phyloP scores from a whole-genome alignment of 2,797 vertebrate genomes.

The Iguana delicatissima region DNA sequence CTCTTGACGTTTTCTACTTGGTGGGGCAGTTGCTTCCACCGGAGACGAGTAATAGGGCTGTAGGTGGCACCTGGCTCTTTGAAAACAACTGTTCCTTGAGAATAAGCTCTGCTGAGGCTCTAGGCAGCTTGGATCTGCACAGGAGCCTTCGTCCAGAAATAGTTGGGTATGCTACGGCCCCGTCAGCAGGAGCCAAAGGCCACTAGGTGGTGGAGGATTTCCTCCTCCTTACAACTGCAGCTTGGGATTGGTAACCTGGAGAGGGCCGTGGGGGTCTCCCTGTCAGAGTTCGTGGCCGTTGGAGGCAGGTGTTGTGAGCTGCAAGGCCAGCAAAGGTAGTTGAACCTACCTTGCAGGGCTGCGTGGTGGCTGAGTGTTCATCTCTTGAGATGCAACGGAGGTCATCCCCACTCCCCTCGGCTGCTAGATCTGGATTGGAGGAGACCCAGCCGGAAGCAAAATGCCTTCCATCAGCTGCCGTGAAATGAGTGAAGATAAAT shows the following conservation, averaged over 20 bases:
- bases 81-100: too few relatives aligned
- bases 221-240: too few relatives aligned
- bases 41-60: neutral
- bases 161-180: neutral
- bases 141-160: neutral
- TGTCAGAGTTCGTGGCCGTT: neutral
- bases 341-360: neutral
- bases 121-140: neutral
- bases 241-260: too few relatives aligned
- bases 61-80: neutral
- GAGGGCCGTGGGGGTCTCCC: too few relatives aligned
- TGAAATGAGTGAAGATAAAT: too few relatives aligned
- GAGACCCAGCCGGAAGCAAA: neutral
- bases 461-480: neutral
- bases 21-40: neutral
- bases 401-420: too few relatives aligned
- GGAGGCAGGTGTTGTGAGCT: accelerated
- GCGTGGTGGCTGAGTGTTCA: neutral
- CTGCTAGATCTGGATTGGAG: neutral
- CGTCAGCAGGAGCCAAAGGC: too few relatives aligned
- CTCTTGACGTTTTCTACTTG: neutral
- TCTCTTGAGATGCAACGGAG: neutral
- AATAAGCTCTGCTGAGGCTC: neutral
- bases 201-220: too few relatives aligned
- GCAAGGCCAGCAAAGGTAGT: neutral